Base-by-base conservation (phyloP, 2,888 invertebrate genomes). In the Osmoderma eremita region DNA sequence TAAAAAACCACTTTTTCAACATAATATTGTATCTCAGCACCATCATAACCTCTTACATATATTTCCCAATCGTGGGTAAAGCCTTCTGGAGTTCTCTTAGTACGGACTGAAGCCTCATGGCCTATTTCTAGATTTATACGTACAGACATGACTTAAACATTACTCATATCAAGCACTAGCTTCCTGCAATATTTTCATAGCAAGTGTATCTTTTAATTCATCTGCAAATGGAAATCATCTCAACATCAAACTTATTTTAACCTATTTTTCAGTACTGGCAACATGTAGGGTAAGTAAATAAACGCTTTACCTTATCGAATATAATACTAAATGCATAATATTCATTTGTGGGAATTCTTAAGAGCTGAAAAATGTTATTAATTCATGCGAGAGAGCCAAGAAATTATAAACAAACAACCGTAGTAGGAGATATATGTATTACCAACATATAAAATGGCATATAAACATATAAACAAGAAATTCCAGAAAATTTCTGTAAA, bases 61-160 rank as follows among this genome's bases (percentile, higher is more conserved):
- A 98, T 91, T 82, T 94, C 94, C 98, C 98, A 98, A 82, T 98
- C 97, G 84, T 98, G 98, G 74, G 97, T 98, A 81, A 94, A 97
- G 51, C 95, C 97, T 80, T 95, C 94, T 18, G 90, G 88, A 12
- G 95, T 94, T 75, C 89, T 88, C 80, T 93, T 92, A 63, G 89
- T 88, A 77, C 93, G 90, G 74, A 95, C 81, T 69, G 89, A 88
- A 72, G 97, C 94, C 82, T 90, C 89, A 83, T 98, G 97, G 72
- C 97, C 97, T 81, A 97, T 91, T 86, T 97, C 96, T 79, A 97
- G 89, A 81, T 90, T 90, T 75, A 96, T 92, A 80, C 89, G 89
- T 73, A 92, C 88, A 77, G 88, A 87, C 89, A 89, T 89, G 77
- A 77, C 83, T 78, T 72, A 77, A 50, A 68, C 51, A 67, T 63